Evolutionary conservation across 2,113 vertebrate genomes (phyloP).

Genomic region (Pungitius pungitius): DNA sequence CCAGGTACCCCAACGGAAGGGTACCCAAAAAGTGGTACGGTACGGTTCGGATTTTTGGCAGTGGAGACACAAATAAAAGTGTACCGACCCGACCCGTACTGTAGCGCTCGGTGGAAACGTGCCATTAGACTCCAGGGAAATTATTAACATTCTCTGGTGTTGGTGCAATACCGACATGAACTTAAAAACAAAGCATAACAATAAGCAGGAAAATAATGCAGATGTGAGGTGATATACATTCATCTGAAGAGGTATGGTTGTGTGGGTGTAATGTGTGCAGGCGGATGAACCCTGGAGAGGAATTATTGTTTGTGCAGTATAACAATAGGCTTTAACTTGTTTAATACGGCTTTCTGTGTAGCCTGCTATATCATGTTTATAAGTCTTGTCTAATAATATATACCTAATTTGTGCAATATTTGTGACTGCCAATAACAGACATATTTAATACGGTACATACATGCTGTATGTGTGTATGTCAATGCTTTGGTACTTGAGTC

Average conservation of each 20-base stretch:
- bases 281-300: constrained; percentile 44
- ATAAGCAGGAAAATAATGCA: constrained; percentile 16
- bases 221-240: constrained; percentile 58
- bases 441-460: background rate
- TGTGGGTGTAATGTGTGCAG: constrained; percentile 65
- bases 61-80: no score
- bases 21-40: no score
- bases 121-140: background rate
- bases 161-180: background rate
- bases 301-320: constrained; percentile 56
- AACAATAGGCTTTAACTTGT: constrained; percentile 56
- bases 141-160: background rate
- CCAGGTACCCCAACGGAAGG: no score
- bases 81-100: no score
- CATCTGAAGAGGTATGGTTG: constrained; percentile 48
- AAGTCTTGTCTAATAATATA: constrained; percentile 22
- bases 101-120: no score
- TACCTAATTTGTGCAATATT: background rate
- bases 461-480: background rate
- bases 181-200: constrained; percentile 25
- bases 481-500: background rate
- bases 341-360: constrained; percentile 16
- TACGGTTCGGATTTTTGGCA: no score
- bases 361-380: constrained; percentile 33
- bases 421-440: background rate